phyloP scores from a whole-genome alignment of 2,888 invertebrate genomes.

The Elysia crispata region DNA sequence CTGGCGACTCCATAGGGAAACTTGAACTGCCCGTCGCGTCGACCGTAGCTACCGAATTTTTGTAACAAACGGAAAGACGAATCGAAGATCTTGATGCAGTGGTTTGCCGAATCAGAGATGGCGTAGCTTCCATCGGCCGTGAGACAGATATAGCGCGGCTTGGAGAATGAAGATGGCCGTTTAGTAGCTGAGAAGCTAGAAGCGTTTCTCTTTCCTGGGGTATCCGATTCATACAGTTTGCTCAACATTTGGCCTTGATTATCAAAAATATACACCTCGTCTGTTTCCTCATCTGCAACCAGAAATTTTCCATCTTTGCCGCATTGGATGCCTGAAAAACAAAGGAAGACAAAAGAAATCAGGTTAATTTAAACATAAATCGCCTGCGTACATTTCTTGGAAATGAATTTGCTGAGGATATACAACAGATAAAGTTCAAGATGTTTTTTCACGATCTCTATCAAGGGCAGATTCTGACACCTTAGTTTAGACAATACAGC shows the following conservation, averaged over 20 bases:
- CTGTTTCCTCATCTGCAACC: conserved; percentile 78
- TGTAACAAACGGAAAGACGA: conserved; percentile 75
- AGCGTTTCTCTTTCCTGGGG: not conserved
- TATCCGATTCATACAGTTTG: conserved; percentile 17
- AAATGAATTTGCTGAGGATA: too few relatives aligned
- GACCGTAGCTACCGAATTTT: conserved; percentile 78
- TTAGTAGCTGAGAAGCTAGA: too few relatives aligned
- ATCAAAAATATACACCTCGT: conserved; percentile 64
- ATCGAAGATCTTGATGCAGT: conserved; percentile 78
- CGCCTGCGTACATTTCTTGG: too few relatives aligned
- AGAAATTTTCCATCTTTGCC: conserved; percentile 75
- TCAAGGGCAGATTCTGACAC: too few relatives aligned
- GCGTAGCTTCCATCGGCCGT: conserved; percentile 76
- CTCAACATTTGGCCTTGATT: conserved; percentile 45
- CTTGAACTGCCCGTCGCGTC: conserved; percentile 78
- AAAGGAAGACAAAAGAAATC: too few relatives aligned
- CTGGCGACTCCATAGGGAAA: conserved; percentile 79
- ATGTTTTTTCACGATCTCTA: too few relatives aligned
- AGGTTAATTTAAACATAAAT: too few relatives aligned
- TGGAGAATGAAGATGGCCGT: conserved; percentile 70
- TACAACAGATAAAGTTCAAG: too few relatives aligned
- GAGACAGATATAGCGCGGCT: conserved; percentile 79
- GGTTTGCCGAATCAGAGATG: conserved; percentile 79
- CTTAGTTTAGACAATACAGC: too few relatives aligned
- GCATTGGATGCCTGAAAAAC: conserved; percentile 38